Evolutionary conservation across 2,797 vertebrate species (phyloP).

Genomic region (Pempheris klunzingeri): DNA sequence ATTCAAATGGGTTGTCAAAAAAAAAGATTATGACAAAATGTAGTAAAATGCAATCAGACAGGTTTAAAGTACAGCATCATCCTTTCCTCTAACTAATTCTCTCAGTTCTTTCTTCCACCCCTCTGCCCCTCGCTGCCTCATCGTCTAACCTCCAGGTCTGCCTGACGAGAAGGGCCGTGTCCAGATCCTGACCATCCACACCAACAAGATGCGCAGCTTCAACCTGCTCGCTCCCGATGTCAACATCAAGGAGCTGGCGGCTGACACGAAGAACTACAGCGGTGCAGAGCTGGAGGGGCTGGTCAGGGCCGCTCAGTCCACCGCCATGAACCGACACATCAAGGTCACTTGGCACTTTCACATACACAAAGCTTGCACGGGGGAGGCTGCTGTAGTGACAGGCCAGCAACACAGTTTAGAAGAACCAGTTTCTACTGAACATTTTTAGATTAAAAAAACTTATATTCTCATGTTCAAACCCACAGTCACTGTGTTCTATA

Average conservation of each 20-base stretch:
- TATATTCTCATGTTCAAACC: too few species aligned
- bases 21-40: neutral
- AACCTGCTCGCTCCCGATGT: constrained; percentile 90
- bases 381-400: too few species aligned
- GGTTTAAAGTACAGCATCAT: neutral
- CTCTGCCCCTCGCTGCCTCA: neutral
- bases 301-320: constrained; percentile 96
- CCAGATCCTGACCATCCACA: constrained; percentile 98
- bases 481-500: neutral
- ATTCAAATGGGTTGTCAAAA: neutral
- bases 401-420: neutral
- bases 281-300: constrained; percentile 97
- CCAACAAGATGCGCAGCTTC: constrained; percentile 92
- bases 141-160: constrained; percentile 83
- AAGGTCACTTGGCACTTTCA: constrained; percentile 85
- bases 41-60: neutral
- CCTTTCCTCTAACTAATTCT: too few species aligned
- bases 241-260: constrained; percentile 90
- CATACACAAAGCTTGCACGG: neutral
- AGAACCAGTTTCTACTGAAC: neutral
- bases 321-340: constrained; percentile 99
- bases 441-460: neutral
- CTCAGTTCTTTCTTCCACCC: neutral
- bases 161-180: constrained; percentile 96
- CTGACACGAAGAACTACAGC: constrained; percentile 97